These are phyloP conservation scores for Tadarida brasiliensis DNA, from an alignment of 2,797 vertebrate genomes.

Conservation along the genomic window DNA sequence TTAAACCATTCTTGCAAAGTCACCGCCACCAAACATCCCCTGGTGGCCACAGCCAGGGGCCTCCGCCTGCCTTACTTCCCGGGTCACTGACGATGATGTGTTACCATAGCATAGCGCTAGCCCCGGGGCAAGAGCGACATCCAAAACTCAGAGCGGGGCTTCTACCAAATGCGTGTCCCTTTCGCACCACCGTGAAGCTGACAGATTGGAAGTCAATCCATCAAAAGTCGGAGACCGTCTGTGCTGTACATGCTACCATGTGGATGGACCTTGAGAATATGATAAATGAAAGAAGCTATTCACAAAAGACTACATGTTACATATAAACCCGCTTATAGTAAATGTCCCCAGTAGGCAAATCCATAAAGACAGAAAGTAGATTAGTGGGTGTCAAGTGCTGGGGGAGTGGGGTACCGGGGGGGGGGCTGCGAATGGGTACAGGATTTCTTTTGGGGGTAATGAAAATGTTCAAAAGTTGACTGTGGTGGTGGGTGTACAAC, in stretches of 20 bases:
- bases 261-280: rapidly evolving
- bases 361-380: too few species aligned
- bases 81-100: too few species aligned
- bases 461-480: too few species aligned
- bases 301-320: too few species aligned
- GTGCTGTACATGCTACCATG: rapidly evolving
- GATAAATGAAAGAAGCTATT: not conserved
- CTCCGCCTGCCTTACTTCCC: not conserved
- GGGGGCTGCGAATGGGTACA: too few species aligned
- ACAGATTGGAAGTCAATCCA: too few species aligned
- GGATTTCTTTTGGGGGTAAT: too few species aligned
- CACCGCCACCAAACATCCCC: not conserved
- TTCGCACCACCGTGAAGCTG: not conserved
- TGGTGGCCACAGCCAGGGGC: not conserved
- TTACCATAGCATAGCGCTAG: rapidly evolving
- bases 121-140: not conserved
- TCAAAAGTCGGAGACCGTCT: not conserved
- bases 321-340: too few species aligned
- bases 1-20: not conserved
- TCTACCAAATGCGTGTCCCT: not conserved
- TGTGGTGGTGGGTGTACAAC: too few species aligned
- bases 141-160: not conserved
- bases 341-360: too few species aligned
- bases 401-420: too few species aligned
- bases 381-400: too few species aligned